Evolutionary conservation across 2,113 vertebrate species (phyloP).

Genomic region (Mustela lutreola): DNA sequence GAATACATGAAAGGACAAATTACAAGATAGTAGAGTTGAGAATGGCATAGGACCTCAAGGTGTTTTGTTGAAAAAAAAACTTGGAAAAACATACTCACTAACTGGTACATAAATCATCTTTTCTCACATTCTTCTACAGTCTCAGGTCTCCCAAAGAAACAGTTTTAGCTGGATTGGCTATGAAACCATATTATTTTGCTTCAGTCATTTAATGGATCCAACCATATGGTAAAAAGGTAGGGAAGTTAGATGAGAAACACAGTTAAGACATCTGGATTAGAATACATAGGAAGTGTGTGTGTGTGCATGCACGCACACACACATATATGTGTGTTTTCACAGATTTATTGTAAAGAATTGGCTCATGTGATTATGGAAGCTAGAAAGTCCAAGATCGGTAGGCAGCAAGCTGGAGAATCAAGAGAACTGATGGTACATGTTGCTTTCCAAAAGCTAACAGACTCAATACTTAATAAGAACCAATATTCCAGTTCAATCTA

Average conservation of each 20-base stretch:
- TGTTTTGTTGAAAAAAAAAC: constrained; percentile 2
- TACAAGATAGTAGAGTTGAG: constrained; percentile 48
- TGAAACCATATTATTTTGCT: constrained; percentile 5
- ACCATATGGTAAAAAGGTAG: rapidly evolving
- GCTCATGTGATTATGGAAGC: neutral
- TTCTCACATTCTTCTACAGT: neutral
- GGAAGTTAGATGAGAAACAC: neutral
- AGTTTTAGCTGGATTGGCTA: neutral
- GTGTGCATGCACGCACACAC: neutral
- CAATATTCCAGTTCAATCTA: neutral
- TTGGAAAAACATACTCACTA: neutral
- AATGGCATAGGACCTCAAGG: neutral
- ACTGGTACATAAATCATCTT: neutral
- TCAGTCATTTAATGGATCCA: neutral
- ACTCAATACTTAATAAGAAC: neutral
- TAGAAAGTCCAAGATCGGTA: neutral
- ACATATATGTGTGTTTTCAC: neutral
- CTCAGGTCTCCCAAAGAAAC: neutral
- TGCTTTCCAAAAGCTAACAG: neutral
- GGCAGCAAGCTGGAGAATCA: neutral
- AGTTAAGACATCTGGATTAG: neutral
- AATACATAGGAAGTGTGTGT: neutral
- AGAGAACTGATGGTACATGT: neutral
- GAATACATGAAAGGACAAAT: constrained; percentile 60
- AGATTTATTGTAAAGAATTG: neutral